phyloP scores from a whole-genome alignment of 1,140 invertebrate species.

The Sitophilus oryzae region DNA sequence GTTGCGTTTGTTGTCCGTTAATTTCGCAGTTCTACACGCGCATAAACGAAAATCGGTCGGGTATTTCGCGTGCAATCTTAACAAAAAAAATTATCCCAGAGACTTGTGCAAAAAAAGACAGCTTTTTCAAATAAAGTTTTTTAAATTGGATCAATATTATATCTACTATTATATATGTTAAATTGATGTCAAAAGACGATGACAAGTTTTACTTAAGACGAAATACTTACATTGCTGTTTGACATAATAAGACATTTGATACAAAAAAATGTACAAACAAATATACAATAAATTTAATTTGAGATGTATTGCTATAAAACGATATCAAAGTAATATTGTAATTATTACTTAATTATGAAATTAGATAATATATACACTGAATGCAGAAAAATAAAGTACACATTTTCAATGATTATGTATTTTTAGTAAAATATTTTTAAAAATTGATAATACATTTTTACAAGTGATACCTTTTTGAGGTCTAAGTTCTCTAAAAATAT shows the following conservation, averaged over 20 bases:
- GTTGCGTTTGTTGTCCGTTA: too few relatives aligned
- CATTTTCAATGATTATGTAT: background rate
- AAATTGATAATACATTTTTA: background rate
- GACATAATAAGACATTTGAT: background rate
- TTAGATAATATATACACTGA: background rate
- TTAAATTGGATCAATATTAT: too few relatives aligned
- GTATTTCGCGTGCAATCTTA: too few relatives aligned
- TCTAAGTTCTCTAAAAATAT: background rate
- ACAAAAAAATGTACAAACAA: too few relatives aligned
- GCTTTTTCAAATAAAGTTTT: too few relatives aligned
- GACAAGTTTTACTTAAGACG: too few relatives aligned
- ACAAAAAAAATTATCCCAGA: too few relatives aligned
- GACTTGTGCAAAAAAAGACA: too few relatives aligned
- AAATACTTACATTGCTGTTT: background rate
- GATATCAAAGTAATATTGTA: background rate
- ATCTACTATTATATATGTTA: too few relatives aligned
- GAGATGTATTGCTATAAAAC: background rate
- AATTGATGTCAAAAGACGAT: too few relatives aligned
- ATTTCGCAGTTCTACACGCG: too few relatives aligned
- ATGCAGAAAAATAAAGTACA: conserved; percentile 2
- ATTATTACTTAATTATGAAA: background rate
- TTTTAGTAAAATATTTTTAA: background rate
- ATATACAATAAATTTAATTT: background rate
- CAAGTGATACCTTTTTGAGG: background rate
- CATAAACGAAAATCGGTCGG: too few relatives aligned